Conservation (phyloP, 2,797 vertebrate genomes). For the Potorous gilbertii region DNA sequence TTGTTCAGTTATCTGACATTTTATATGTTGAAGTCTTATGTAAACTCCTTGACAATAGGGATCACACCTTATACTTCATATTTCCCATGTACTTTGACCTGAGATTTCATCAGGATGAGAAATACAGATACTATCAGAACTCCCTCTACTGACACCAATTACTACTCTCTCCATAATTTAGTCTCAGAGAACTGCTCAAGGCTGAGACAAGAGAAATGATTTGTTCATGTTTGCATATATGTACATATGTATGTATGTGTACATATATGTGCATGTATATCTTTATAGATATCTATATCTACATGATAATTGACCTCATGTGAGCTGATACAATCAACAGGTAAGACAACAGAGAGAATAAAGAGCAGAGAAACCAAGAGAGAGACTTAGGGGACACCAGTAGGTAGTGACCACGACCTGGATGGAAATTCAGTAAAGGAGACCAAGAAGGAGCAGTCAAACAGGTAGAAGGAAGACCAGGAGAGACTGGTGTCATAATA, state of each 20-base stretch:
- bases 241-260: no score
- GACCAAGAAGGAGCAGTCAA: neutral
- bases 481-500: neutral
- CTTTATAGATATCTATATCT: neutral
- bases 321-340: neutral
- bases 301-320: neutral
- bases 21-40: neutral
- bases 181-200: neutral
- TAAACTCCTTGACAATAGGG: neutral
- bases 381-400: neutral
- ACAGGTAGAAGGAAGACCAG: neutral
- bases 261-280: no score
- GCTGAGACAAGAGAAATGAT: neutral
- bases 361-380: neutral
- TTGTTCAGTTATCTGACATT: neutral
- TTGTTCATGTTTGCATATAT: neutral
- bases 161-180: neutral
- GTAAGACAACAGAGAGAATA: neutral
- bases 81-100: neutral
- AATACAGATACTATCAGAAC: neutral
- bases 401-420: neutral
- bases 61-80: neutral
- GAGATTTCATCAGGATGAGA: neutral
- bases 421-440: neutral
- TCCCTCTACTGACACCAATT: neutral